Base-by-base conservation (phyloP, 2,888 invertebrate species). In the Matsumyia berberina region DNA sequence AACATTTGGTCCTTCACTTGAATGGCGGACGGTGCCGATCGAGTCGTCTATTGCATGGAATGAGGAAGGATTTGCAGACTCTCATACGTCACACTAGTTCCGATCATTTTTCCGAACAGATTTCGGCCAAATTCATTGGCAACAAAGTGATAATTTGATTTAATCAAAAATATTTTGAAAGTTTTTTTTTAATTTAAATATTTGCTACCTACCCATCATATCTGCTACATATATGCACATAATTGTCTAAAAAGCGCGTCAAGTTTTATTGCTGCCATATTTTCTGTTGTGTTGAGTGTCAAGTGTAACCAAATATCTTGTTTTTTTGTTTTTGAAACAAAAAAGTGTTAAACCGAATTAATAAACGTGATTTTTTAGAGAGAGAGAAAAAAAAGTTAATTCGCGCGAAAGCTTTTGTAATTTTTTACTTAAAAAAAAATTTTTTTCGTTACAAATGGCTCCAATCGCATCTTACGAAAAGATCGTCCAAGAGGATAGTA, bases 1-100 rank as follows among this genome's bases (percentile, higher is more conserved):
- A 85, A 12, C 17, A 82, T 82, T 77, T 76, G 81, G 81, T 82
- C 77, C 77, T 77, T 82, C 81, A 80, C 74, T 85, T 85, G 85
- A 80, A 85, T 76, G 85, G 85, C 37, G 85, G 80, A 60, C 74
- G 53, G 57, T 70, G 80, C 80, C 74, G 85, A 70, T 76, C 80
- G 37, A 66, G 58, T 60, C 80, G 69, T 66, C 31, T 74, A 60
- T 35, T 85, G 37, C 79, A 85, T 85, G 85, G 80, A 76, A 76
- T 85, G 85, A 85, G 85, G 66, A 85, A 85, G 44, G 85, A 85
- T 80, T 37, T 85, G 49, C 80, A 80, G 37, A 80, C 79, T 29
- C 44, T 46, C 9, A 85, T 85, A 80, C 85, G 85, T 29, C 85
- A 85, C 80, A 85, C 80, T 3, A 85, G 85, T 42, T 85, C 85